Evolutionary conservation across 2,113 vertebrate species (phyloP).

Genomic region (Grammomys dolichurus): DNA sequence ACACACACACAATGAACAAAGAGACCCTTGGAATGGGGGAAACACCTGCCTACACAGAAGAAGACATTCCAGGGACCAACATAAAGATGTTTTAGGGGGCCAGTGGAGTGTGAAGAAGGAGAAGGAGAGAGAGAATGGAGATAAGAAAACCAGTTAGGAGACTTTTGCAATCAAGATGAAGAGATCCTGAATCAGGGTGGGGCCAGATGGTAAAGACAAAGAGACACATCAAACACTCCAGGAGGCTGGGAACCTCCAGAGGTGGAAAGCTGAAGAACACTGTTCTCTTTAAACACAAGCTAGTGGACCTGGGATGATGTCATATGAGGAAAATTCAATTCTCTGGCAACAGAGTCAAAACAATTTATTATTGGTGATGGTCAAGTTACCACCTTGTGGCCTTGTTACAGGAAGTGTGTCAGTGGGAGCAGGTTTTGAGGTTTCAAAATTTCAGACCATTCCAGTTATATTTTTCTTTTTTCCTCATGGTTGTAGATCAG

Average conservation of each 20-base stretch:
- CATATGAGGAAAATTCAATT: not conserved
- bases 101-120: rapidly evolving
- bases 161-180: not conserved
- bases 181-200: not conserved
- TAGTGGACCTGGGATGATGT: not conserved
- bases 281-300: not conserved
- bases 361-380: not conserved
- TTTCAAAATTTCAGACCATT: not conserved
- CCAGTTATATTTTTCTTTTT: not conserved
- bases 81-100: not conserved
- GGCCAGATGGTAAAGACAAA: not conserved
- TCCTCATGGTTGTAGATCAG: not conserved
- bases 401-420: not conserved
- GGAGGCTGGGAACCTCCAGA: not conserved
- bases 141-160: not conserved
- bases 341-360: not conserved
- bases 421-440: not conserved
- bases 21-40: not conserved
- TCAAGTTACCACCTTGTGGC: not conserved
- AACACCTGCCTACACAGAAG: not conserved
- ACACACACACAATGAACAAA: not conserved
- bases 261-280: not conserved
- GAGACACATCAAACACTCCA: not conserved
- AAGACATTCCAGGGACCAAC: not conserved
- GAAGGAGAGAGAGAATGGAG: not conserved